Percentiles rank a stretch among this genome's conserved stretches.
These are phyloP conservation scores for Benitochromis conjunctus DNA, from an alignment of 2,113 vertebrate genomes.

Conservation along the genomic window DNA sequence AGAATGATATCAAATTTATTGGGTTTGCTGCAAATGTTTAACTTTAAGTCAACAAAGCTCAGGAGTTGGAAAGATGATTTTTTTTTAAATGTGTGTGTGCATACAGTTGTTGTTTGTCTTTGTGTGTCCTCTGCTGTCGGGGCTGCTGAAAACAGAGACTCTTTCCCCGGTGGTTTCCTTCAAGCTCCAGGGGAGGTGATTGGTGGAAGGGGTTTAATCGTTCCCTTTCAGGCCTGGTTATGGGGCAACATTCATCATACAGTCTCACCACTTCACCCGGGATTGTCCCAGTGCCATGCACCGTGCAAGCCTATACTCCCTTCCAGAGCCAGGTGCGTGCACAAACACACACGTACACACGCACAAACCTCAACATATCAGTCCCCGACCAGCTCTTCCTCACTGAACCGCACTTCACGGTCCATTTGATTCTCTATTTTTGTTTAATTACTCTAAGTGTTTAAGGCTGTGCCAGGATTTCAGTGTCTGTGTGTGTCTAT, in stretches of 20 bases:
- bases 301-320: neutral
- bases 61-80: neutral
- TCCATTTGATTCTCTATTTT: slow-evolving; percentile 47
- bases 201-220: slow-evolving; percentile 30
- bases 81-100: neutral
- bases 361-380: neutral
- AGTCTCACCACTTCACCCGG: slow-evolving; percentile 18
- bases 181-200: slow-evolving; percentile 18
- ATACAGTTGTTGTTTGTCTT: neutral
- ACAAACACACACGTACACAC: too few species aligned
- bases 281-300: neutral
- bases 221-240: slow-evolving; percentile 1
- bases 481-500: neutral
- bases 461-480: slow-evolving; percentile 6
- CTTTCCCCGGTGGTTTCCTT: slow-evolving; percentile 9
- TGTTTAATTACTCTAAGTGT: slow-evolving; percentile 50
- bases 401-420: slow-evolving; percentile 16
- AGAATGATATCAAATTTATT: neutral
- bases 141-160: neutral
- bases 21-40: neutral
- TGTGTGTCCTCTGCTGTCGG: slow-evolving; percentile 41
- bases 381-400: neutral
- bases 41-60: neutral
- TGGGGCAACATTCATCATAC: slow-evolving; percentile 45
- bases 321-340: neutral